Conservation (phyloP, 2,113 vertebrate species). For the Bettongia penicillata region DNA sequence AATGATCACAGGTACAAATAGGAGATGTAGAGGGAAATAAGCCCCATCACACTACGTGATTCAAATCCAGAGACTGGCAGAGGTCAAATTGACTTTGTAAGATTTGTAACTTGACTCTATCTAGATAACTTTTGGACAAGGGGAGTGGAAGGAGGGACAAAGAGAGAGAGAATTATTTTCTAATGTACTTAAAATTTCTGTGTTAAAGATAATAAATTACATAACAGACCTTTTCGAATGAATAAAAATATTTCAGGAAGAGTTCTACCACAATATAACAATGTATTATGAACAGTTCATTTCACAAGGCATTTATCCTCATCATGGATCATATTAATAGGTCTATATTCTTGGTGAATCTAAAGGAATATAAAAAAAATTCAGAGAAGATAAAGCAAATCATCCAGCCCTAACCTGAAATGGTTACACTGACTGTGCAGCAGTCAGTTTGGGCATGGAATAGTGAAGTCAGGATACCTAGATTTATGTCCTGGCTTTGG, state of each 20-base stretch:
- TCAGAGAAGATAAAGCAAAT: conserved; percentile 28
- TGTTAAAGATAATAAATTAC: conserved; percentile 55
- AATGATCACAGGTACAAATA: background rate
- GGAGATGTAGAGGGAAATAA: background rate
- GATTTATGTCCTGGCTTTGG: background rate
- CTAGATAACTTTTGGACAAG: background rate
- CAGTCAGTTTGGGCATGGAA: background rate
- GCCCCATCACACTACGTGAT: conserved; percentile 9
- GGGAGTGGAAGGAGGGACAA: conserved; percentile 16
- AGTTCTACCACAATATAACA: conserved; percentile 37
- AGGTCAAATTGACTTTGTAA: background rate
- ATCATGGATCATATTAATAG: conserved; percentile 44
- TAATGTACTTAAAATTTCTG: conserved; percentile 32
- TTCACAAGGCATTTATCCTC: conserved; percentile 53
- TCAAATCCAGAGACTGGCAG: background rate
- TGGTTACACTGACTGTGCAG: background rate
- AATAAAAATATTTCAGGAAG: conserved; percentile 46
- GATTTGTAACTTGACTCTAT: conserved; percentile 18
- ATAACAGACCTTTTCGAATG: conserved; percentile 58
- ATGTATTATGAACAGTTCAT: conserved; percentile 46
- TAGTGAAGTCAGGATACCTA: background rate
- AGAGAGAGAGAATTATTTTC: conserved; percentile 25
- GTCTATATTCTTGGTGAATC: conserved; percentile 10
- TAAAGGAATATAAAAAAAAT: conserved; percentile 39
- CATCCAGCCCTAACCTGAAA: background rate